Evolutionary conservation across 2,888 invertebrate genomes (phyloP).

Genomic region (Andrena flavipes): DNA sequence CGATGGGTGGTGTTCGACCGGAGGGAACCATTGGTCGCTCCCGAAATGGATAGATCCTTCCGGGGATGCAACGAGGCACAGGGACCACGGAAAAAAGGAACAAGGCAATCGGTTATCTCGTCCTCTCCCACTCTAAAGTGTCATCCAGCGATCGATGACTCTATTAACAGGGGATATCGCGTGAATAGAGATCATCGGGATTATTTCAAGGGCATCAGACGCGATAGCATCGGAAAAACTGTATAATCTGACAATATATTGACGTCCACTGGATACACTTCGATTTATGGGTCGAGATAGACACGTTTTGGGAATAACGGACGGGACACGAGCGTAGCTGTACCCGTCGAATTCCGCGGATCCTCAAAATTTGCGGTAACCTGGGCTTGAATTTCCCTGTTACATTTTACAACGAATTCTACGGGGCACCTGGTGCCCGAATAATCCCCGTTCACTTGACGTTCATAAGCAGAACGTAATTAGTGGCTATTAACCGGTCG

Average conservation of each 20-base stretch:
- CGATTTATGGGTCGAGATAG: constrained; percentile 51
- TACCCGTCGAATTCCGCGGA: neutral
- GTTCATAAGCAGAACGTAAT: constrained; percentile 48
- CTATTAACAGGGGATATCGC: constrained; percentile 60
- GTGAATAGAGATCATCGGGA: constrained; percentile 60
- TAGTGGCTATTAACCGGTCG: constrained; percentile 50
- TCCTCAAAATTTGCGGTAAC: neutral
- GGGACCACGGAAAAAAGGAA: constrained; percentile 3
- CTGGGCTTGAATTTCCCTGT: neutral
- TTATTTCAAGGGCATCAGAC: constrained; percentile 58
- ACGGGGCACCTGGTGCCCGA: neutral
- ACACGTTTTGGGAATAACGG: constrained; percentile 35
- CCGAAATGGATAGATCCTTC: constrained; percentile 16
- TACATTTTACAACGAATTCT: constrained; percentile 5
- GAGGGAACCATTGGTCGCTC: neutral
- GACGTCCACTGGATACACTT: constrained; percentile 40
- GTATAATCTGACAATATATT: constrained; percentile 63
- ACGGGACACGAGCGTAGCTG: neutral
- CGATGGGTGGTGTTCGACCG: constrained; percentile 20
- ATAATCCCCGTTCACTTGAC: constrained; percentile 25
- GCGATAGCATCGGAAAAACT: constrained; percentile 55
- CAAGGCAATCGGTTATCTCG: constrained; percentile 13
- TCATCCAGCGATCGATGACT: constrained; percentile 67
- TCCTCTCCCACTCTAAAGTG: constrained; percentile 18
- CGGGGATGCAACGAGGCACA: constrained; percentile 11